Evolutionary conservation across 1,140 invertebrate species (phyloP), one percentile per base, ranked within the genome.

Genomic region (Bombyx mandarina): DNA sequence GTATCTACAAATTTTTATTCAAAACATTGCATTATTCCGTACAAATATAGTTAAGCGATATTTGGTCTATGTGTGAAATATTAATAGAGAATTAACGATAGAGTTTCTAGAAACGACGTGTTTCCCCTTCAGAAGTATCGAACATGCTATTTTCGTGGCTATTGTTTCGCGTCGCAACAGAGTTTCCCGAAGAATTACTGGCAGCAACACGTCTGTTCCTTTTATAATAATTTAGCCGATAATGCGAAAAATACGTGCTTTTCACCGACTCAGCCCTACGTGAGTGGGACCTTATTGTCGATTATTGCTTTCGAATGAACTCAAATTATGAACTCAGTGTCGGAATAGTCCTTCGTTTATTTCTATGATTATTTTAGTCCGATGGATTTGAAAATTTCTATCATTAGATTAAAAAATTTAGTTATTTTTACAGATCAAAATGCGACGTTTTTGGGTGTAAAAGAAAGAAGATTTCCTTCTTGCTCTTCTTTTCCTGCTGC

Each of bases 151-250:
- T 79, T 72, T 64, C 64, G 56, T 57, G 60, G 56, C 74, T 68
- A 77, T 79, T 73, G 72, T 80, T 77, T 69, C 61, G 58, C 63
- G 54, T 63, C 56, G 61, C 63, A 56, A 54, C 67, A 76, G 66
- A 65, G 66, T 79, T 75, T 69, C 69, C 67, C 61, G 66, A 73
- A 69, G 74, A 66, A 73, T 77, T 73, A 75, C 70, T 73, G 67
- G 68, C 71, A 75, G 74, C 77, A 67, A 80, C 79, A 79, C 77
- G 78, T 79, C 66, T 75, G 66, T 77, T 76, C 73, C 75, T 79
- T 82, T 79, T 78, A 82, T 81, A 82, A 82, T 82, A 84, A 84
- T 84, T 84, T 81, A 78, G 76, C 73, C 81, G 79, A 82, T 84
- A 84, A 84, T 84, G 79, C 72, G 81, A 84, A 84, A 82, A 84